Conservation (phyloP, 2,113 vertebrate genomes). For the Ictalurus furcatus region DNA sequence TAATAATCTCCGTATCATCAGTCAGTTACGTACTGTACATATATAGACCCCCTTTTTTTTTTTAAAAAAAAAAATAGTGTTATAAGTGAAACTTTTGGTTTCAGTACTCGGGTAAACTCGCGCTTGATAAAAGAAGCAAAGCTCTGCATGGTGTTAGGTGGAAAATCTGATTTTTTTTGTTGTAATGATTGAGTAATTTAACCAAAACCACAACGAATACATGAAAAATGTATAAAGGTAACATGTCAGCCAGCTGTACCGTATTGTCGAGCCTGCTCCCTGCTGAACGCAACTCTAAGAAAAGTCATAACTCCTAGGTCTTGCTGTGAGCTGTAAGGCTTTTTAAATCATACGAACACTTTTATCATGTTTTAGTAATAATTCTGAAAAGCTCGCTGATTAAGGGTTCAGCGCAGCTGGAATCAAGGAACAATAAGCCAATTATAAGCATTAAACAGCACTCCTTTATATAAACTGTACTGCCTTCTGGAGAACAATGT, state of each 20-base stretch:
- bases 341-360: background rate
- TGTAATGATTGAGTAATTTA: background rate
- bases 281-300: background rate
- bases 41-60: too few relatives aligned
- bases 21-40: too few relatives aligned
- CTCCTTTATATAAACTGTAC: background rate
- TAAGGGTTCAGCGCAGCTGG: background rate
- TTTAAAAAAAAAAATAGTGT: too few relatives aligned
- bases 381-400: background rate
- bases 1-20: background rate
- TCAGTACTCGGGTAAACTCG: too few relatives aligned
- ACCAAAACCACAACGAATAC: background rate
- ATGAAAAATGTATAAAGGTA: too few relatives aligned
- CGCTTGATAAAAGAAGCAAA: too few relatives aligned
- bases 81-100: too few relatives aligned
- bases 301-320: background rate
- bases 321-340: background rate
- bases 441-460: background rate
- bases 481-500: background rate
- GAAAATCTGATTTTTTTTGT: too few relatives aligned
- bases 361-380: background rate
- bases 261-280: background rate
- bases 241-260: background rate
- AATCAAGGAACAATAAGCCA: background rate
- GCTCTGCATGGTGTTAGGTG: too few relatives aligned